Conservation (phyloP, 2,888 invertebrate species). For the Parthenolecanium corni region DNA sequence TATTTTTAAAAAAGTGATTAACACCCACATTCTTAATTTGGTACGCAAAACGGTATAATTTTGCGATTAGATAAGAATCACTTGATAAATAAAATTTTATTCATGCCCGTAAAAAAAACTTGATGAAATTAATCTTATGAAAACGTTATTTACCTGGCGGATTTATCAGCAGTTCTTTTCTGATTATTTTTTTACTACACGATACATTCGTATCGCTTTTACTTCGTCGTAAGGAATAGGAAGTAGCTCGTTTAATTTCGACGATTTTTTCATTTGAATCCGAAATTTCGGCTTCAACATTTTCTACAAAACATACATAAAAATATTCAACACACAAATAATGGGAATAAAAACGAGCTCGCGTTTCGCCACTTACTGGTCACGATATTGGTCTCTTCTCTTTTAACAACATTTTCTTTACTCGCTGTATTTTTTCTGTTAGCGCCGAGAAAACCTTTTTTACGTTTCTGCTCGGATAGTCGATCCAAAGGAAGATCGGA, state of each 20-base stretch:
- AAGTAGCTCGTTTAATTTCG: background rate
- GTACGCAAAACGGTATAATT: too few species aligned
- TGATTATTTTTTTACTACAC: background rate
- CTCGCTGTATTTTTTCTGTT: background rate
- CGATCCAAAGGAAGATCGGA: slow-evolving; percentile 72
- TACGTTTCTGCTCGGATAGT: slow-evolving; percentile 64
- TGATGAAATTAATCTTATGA: too few species aligned
- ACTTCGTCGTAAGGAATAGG: background rate
- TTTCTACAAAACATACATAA: background rate
- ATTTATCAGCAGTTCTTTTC: too few species aligned
- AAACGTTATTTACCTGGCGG: too few species aligned
- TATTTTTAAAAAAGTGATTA: too few species aligned
- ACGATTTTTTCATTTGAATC: slow-evolving; percentile 13
- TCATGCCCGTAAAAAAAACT: too few species aligned
- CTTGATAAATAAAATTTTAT: too few species aligned
- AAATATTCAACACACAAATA: too few species aligned
- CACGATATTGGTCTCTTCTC: background rate
- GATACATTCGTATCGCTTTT: slow-evolving; percentile 19
- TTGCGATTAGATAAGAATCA: too few species aligned
- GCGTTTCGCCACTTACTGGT: background rate
- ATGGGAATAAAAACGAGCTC: background rate
- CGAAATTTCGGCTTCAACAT: background rate
- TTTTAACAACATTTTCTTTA: background rate
- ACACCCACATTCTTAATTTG: too few species aligned
- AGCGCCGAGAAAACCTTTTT: slow-evolving; percentile 42